Conservation (phyloP, 2,888 invertebrate genomes). For the Myathropa florea region DNA sequence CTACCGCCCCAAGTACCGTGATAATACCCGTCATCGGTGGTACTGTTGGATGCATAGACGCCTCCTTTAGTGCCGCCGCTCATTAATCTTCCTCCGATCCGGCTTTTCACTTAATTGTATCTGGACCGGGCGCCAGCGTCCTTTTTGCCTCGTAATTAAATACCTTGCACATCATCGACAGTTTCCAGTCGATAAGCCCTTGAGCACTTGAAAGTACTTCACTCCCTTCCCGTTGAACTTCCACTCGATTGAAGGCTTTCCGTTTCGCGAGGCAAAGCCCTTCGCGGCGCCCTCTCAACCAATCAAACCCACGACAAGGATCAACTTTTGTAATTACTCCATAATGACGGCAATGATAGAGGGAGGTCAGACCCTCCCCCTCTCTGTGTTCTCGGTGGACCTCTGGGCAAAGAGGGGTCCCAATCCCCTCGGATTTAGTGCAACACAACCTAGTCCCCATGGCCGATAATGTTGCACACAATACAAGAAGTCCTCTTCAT, state of each 20-base stretch:
- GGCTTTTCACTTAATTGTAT: background rate
- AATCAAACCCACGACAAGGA: conserved; percentile 24
- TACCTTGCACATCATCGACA: background rate
- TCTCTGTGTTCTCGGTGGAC: background rate
- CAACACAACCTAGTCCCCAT: conserved; percentile 21
- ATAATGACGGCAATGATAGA: conserved; percentile 6
- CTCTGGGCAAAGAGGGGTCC: background rate
- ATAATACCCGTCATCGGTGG: too few species aligned
- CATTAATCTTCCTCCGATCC: background rate
- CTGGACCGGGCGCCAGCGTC: background rate
- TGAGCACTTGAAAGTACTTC: background rate
- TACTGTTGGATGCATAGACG: background rate
- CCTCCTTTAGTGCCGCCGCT: background rate
- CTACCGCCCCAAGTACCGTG: background rate
- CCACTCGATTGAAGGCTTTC: background rate
- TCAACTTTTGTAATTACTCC: conserved; percentile 52
- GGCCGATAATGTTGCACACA: background rate
- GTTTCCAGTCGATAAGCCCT: background rate
- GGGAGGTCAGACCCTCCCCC: background rate
- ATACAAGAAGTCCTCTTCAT: background rate
- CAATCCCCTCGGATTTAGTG: background rate
- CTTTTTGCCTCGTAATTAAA: background rate
- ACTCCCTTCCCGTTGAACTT: background rate
- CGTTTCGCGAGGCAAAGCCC: background rate
- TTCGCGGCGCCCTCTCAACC: background rate